Base-by-base conservation (phyloP, 1,140 invertebrate genomes). In the Euwallacea similis region DNA sequence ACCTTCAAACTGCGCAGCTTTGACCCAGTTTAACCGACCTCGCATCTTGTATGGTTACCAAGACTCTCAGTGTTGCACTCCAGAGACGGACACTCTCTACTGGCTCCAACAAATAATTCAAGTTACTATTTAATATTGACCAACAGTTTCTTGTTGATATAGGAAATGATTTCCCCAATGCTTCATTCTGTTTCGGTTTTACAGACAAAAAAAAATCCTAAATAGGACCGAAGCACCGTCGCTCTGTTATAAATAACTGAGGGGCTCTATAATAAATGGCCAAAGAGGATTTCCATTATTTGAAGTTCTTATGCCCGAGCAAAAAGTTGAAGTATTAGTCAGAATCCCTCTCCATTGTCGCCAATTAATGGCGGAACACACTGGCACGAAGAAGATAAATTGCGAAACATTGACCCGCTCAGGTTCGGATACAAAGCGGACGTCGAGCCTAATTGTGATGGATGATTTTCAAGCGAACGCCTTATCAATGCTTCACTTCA, bases 361-460 rank as follows among this genome's bases (percentile, higher is more conserved):
- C 66, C 66, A 61, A 69, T 61, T 69, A 69, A 69, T 69, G 66
- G 42, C 56, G 56, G 62, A 71, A 66, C 62, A 60, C 64, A 59
- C 54, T 21, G 47, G 58, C 64, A 72, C 43, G 58, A 66, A 66
- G 70, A 72, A 72, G 70, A 72, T 72, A 67, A 67, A 72, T 72
- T 59, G 58, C 64, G 44, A 60, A 60, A 59, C 64, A 61, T 60
- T 66, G 59, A 58, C 56, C 66, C 56, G 56, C 44, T 69, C 58
- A 61, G 66, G 56, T 69, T 69, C 46, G 50, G 53, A 66, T 66
- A 66, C 58, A 72, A 72, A 59, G 58, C 70, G 70, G 64, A 62
- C 58, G 65, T 72, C 70, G 55, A 8, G 47, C 55, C 70, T 72
- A 72, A 72, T 72, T 72, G 70, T 72, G 70, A 72, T 72, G 64